Base-by-base conservation (phyloP, 1,140 invertebrate species). In the Nylanderia fulva region DNA sequence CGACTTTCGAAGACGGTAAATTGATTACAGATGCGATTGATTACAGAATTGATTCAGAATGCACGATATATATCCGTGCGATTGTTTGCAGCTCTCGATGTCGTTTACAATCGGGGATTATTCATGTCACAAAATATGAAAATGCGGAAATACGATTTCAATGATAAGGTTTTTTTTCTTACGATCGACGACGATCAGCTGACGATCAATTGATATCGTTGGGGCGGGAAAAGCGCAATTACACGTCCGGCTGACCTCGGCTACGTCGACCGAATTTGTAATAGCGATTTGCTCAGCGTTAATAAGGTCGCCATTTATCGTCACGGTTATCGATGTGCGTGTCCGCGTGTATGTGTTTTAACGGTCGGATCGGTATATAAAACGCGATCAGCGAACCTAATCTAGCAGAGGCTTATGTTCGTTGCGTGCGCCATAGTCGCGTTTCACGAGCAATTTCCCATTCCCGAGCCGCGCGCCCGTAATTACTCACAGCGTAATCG, bases 381-480 rank as follows among this genome's bases (percentile, higher is more conserved):
- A 90, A 90, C 85, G 89, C 88, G 82, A 84, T 84, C 82, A 58
- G 54, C 71, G 71, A 77, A 52, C 33, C 82, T 75, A 75, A 75
- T 74, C 58, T 84, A 77, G 33, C 60, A 27, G 69, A 60, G 79
- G 66, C 69, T 82, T 85, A 63, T 21, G 45, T 64, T 82, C 36
- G 48, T 45, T 76, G 45, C 71, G 52, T 79, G 71, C 48, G 61
- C 48, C n/a, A 29, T 39, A 48, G 74, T 77, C 27, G 72, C 83
- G 72, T 61, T 72, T 56, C 56, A 36, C 39, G 48, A 58, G 71
- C 56, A 48, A 66, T 87, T 69, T 42, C 54, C 54, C 42, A 36
- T 63, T 79, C 42, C 36, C 64, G 64, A 72, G 66, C 71, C 86
- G 63, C 80, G 79, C 86, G 64, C 64, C 64, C 79, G 63, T 88